Percentiles rank a stretch among this genome's conserved stretches.
phyloP scores from a whole-genome alignment of 2,113 vertebrate genomes.

The Microcebus ravelobensis region DNA sequence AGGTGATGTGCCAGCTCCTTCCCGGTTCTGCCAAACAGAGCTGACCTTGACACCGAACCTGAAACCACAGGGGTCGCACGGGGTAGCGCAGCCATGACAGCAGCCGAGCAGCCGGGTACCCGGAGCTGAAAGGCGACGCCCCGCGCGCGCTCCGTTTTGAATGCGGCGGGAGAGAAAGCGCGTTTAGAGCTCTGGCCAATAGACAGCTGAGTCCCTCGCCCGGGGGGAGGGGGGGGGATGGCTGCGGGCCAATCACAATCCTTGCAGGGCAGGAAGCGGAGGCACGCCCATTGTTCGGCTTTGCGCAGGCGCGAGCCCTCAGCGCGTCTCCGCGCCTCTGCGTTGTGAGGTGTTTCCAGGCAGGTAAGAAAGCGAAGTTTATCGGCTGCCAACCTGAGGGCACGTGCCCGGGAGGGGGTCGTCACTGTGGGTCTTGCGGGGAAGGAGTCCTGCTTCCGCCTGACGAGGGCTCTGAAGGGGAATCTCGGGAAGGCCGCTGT shows the following conservation, averaged over 20 bases:
- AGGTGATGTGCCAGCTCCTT: not conserved
- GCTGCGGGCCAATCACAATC: constrained; percentile 53
- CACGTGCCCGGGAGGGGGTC: fast-evolving
- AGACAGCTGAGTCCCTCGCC: not conserved
- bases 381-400: fast-evolving
- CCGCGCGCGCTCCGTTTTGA: not conserved
- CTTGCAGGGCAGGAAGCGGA: not conserved
- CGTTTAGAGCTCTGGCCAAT: constrained; percentile 23
- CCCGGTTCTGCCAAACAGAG: not conserved
- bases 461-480: fast-evolving
- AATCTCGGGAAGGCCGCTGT: not conserved
- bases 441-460: not conserved
- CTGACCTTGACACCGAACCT: not conserved
- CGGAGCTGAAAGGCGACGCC: fast-evolving
- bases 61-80: fast-evolving
- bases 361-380: not conserved
- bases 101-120: fast-evolving
- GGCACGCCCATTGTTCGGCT: not conserved
- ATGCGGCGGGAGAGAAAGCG: not conserved
- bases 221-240: no score
- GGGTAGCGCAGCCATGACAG: fast-evolving
- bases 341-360: fast-evolving
- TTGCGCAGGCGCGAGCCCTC: fast-evolving
- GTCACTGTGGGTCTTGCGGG: fast-evolving
- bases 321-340: fast-evolving